Base-by-base conservation (phyloP, 2,797 vertebrate genomes). In the Lophius americanus region DNA sequence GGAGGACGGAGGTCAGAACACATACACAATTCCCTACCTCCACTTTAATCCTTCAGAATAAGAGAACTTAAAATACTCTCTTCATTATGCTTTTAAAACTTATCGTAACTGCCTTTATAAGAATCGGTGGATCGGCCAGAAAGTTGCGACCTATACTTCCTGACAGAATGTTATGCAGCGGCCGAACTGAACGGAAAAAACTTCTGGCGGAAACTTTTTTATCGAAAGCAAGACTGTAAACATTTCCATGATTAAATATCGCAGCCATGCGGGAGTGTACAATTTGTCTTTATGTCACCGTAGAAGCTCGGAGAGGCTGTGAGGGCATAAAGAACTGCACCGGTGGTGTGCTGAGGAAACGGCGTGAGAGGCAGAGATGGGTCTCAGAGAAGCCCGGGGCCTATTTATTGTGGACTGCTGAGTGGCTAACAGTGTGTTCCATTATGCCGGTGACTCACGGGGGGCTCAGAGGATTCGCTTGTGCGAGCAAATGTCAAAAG, bases 371-470 rank as follows among this genome's bases (percentile, higher is more conserved):
- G 64, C 63, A 50, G 60, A 48, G 76, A 49, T 12, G 47, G 51
- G 59, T 50, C 70, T 68, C 75, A 49, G 68, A 72, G 70, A 44
- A 68, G 64, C 68, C 66, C 32, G 5, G 11, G 61, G 64, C 61
- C 70, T 78, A 78, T 83, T 89, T 83, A 88, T 82, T 59, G 86
- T 80, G 79, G 88, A 86, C 75, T 74, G 79, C 82, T 75, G 77
- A 80, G 63, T 61, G 59, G 57, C 68, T 64, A 49, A 63, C 63
- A 64, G 61, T 52, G 62, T 59, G 43, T 60, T 60, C 60, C 64
- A 64, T 76, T 63, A 64, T 64, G 70, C 72, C 60, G 55, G 61
- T 6, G 48, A 57, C 46, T 70, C 72, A 46, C 32, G 1, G 8
- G 56, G 64, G 70, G 51, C 44, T 60, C 0, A 9, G 23, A 47